These are phyloP conservation scores for Brachyptera risi DNA, from an alignment of 2,888 invertebrate species.

Conservation along the genomic window DNA sequence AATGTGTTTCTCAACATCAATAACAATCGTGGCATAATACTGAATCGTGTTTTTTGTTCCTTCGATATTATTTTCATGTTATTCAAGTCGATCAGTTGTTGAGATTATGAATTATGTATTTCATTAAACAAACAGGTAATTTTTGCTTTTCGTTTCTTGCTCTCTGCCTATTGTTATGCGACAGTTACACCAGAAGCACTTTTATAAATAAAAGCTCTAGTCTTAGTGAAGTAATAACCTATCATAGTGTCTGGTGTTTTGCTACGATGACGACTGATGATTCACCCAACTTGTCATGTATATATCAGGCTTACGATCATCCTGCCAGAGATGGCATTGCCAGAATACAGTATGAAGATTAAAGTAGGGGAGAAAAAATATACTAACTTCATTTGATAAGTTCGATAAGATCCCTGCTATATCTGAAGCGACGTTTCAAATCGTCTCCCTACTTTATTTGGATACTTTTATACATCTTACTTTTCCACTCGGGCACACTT, in stretches of 20 bases:
- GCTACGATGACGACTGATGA: background rate
- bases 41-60: too few species aligned
- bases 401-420: constrained; percentile 9
- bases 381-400: constrained; percentile 14
- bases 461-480: constrained; percentile 14
- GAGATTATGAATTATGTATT: too few species aligned
- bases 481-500: constrained; percentile 15
- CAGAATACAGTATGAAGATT: background rate
- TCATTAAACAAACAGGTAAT: too few species aligned
- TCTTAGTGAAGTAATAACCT: too few species aligned
- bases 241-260: background rate
- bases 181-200: too few species aligned
- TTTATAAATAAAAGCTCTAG: too few species aligned
- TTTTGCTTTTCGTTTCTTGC: too few species aligned
- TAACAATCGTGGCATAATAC: too few species aligned
- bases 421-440: constrained; percentile 13
- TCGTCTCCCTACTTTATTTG: constrained; percentile 9
- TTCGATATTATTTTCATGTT: too few species aligned
- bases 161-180: too few species aligned
- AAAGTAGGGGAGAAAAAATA: background rate
- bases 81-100: too few species aligned
- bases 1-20: too few species aligned
- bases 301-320: constrained; percentile 2
- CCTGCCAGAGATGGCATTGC: background rate
- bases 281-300: background rate